A percentile compares a stretch with the other conserved stretches of the same genome.
These are phyloP conservation scores for Zygogramma bicolorata DNA, from an alignment of 2,888 invertebrate genomes.

Conservation along the genomic window DNA sequence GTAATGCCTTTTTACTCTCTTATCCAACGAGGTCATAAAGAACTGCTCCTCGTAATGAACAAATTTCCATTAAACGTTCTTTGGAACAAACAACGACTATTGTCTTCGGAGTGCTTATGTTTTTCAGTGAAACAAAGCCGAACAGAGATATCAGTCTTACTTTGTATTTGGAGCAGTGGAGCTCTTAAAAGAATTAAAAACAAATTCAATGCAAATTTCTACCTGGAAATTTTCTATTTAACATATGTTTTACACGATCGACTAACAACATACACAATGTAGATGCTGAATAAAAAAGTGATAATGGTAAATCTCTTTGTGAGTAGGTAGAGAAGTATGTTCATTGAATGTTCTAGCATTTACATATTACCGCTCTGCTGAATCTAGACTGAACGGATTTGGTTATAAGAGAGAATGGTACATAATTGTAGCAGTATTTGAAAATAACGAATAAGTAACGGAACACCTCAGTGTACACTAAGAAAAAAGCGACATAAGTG, in stretches of 20 bases:
- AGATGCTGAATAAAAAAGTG: conserved; percentile 22
- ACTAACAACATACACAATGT: conserved; percentile 29
- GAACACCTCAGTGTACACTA: too few species aligned
- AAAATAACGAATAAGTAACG: too few species aligned
- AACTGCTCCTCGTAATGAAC: neutral
- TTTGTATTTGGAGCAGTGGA: conserved; percentile 29
- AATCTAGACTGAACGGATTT: neutral
- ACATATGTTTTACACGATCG: conserved; percentile 47
- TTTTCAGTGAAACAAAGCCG: conserved; percentile 22
- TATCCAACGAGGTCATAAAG: neutral
- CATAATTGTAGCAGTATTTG: too few species aligned
- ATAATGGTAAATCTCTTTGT: conserved; percentile 29
- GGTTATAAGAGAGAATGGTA: too few species aligned
- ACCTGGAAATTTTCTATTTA: conserved; percentile 45
- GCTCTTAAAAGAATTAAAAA: conserved; percentile 41
- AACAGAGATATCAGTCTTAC: conserved; percentile 40
- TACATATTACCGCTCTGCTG: conserved; percentile 8
- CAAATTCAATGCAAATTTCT: conserved; percentile 55
- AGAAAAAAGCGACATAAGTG: too few species aligned
- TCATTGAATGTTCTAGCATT: conserved; percentile 27
- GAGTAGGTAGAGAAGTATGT: conserved; percentile 31
- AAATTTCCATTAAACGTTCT: conserved; percentile 3
- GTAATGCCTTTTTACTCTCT: neutral
- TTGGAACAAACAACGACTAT: conserved; percentile 17
- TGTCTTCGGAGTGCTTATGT: conserved; percentile 21